These are phyloP conservation scores for Scomber scombrus DNA, from an alignment of 2,113 vertebrate species.

Conservation along the genomic window DNA sequence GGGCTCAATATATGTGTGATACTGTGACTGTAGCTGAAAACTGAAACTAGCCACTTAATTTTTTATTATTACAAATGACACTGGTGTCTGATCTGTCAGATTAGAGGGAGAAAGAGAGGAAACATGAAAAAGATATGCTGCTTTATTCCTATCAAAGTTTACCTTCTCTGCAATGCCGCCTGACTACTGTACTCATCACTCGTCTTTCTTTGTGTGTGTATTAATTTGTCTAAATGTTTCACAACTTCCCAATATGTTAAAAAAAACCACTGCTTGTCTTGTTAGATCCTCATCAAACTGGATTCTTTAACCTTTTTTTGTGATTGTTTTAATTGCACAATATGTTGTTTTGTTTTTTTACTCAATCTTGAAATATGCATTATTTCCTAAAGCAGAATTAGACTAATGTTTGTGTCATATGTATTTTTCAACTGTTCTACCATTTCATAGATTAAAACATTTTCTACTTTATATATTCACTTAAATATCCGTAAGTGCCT, in stretches of 20 bases:
- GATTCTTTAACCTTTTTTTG: not conserved
- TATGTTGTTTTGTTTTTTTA: not conserved
- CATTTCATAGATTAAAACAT: slow-evolving; percentile 63
- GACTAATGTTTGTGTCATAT: not conserved
- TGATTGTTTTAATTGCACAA: slow-evolving; percentile 38
- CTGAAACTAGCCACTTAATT: slow-evolving; percentile 13
- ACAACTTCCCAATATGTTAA: not conserved
- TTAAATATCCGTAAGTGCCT: not conserved
- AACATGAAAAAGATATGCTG: not conserved
- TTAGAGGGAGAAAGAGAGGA: not conserved
- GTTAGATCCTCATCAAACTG: not conserved
- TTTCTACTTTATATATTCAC: slow-evolving; percentile 34
- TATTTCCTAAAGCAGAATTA: not conserved
- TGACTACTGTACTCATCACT: not conserved
- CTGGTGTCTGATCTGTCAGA: not conserved
- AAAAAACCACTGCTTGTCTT: not conserved
- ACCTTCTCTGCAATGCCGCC: not conserved
- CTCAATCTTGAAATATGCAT: slow-evolving; percentile 15
- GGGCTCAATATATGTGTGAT: slow-evolving; percentile 2
- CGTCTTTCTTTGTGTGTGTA: not conserved
- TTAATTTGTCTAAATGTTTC: not conserved
- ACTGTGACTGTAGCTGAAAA: slow-evolving; percentile 45
- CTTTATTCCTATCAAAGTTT: not conserved
- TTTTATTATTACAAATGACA: slow-evolving; percentile 2
- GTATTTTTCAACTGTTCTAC: slow-evolving; percentile 26